Evolutionary conservation across 2,797 vertebrate species (phyloP).

Genomic region (Sandelia bainsii): DNA sequence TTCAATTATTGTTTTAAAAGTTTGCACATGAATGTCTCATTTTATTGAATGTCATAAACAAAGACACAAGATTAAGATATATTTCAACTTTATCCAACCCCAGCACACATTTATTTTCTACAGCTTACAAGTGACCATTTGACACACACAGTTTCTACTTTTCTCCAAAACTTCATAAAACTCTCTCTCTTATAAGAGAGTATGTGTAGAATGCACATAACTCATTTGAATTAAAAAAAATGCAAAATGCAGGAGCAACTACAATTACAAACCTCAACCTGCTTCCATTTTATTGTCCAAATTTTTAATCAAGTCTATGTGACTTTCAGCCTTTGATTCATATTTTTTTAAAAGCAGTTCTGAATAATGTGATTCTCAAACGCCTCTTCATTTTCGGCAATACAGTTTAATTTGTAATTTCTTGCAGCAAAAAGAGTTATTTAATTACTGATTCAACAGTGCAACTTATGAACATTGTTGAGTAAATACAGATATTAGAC

Average conservation of each 20-base stretch:
- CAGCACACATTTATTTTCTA: not conserved
- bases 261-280: constrained; percentile 19
- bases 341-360: constrained; percentile 17
- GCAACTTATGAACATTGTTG: too few species aligned
- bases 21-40: constrained; percentile 3
- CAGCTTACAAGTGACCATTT: not conserved
- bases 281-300: constrained; percentile 26
- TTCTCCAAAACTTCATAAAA: not conserved
- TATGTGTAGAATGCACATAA: not conserved
- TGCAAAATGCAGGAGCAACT: constrained; percentile 20
- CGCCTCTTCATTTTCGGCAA: not conserved
- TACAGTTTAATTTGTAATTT: constrained; percentile 11
- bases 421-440: not conserved
- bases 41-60: not conserved
- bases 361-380: constrained; percentile 21
- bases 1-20: constrained; percentile 19
- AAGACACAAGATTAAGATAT: not conserved
- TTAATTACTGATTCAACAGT: not conserved
- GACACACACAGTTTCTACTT: not conserved
- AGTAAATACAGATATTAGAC: not conserved
- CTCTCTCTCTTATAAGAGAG: constrained; percentile 6
- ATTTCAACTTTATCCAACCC: not conserved
- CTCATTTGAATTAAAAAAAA: constrained; percentile 40
- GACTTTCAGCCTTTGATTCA: constrained; percentile 13
- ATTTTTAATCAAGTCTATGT: constrained; percentile 29